Evolutionary conservation across 2,113 vertebrate genomes (phyloP), one percentile per base, ranked within the genome.

Genomic region (Chlorodrepanis virens): DNA sequence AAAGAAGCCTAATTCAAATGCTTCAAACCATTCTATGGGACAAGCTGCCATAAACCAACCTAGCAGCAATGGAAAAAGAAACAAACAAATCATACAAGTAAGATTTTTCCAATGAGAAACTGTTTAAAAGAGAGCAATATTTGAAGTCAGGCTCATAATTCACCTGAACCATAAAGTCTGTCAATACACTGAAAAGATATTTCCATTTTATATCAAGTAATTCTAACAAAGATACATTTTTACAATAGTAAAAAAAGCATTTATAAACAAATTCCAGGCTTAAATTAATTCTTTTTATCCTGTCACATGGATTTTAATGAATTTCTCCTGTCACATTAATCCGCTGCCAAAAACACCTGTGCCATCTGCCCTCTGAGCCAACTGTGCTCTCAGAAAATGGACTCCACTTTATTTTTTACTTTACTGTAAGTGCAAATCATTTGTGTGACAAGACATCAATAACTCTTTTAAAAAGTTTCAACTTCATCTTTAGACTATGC

Each of bases 241-340:
- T 39, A 20, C 9, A 82, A 65, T 4, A 69, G n/a, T 17, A 65
- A 86, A 89, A 92, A 92, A 74, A 76, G 9, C 18, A 13, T 90
- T 83, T 56, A 76, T 54, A 81, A 92, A 52, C 33, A 59, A 63
- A 78, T 79, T 8, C 19, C 35, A 59, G 37, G 14, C 31, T 85
- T 85, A 83, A 93, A 83, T 3, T 0, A 39, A 67, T 52, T 27
- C 14, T 54, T 27, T 64, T 96, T 90, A 79, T 57, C 77, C 24
- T 83, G 89, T 54, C 54, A 69, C 25, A 10, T 14, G 29, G 59
- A 80, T 88, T 91, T 85, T 95, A 83, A 85, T 85, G 19, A 83
- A n/a, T 81, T 95, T 90, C 47, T 80, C 52, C 82, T 81, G 68
- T 90, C 64, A 83, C 39, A 88, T 95, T 60, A 95, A 83, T 75